Percentiles rank a stretch among this genome's conserved stretches.
Evolutionary conservation across 2,113 vertebrate species (phyloP).

Genomic region (Macaca fascicularis): T2T-MFA8v1.1 NC_088381.1:40850501-40851000

Average conservation of each 20-base stretch:
- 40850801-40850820: conserved; percentile 10
- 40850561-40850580: too few relatives aligned
- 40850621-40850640: too few relatives aligned
- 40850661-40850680: too few relatives aligned
- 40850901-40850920: conserved; percentile 30
- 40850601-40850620: too few relatives aligned
- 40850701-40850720: too few relatives aligned
- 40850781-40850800: conserved; percentile 39
- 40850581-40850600: too few relatives aligned
- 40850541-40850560: too few relatives aligned
- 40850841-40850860: background rate
- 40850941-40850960: background rate
- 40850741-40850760: background rate
- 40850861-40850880: conserved; percentile 16
- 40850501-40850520: too few relatives aligned
- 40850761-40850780: background rate
- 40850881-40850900: conserved; percentile 26
- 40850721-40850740: too few relatives aligned
- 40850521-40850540: too few relatives aligned
- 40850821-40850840: background rate
- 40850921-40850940: conserved; percentile 1
- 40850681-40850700: too few relatives aligned
- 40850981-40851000: background rate
- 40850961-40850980: background rate
- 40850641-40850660: too few relatives aligned